Conservation (phyloP, 2,797 vertebrate genomes). For the Parotocinclus haroldoi region DNA sequence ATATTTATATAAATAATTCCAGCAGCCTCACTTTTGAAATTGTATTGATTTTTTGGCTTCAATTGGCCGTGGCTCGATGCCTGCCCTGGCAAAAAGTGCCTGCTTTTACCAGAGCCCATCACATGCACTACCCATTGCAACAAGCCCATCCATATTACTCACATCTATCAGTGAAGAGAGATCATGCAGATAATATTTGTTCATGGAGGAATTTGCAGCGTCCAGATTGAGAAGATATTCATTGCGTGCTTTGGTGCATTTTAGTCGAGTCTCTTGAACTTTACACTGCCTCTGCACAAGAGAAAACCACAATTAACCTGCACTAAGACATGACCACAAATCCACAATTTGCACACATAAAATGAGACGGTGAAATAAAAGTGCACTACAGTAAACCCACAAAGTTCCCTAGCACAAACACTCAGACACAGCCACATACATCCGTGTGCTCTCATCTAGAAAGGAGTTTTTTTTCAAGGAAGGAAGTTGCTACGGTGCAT, state of each 20-base stretch:
- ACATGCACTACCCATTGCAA: too few relatives aligned
- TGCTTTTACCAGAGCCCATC: too few relatives aligned
- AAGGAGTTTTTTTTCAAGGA: slow-evolving; percentile 11
- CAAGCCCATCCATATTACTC: slow-evolving; percentile 51
- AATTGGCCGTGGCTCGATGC: too few relatives aligned
- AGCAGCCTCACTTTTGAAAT: too few relatives aligned
- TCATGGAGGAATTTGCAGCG: slow-evolving; percentile 79
- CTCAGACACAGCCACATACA: slow-evolving; percentile 21
- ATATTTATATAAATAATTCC: too few relatives aligned
- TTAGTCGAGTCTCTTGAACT: slow-evolving; percentile 77
- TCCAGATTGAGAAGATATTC: slow-evolving; percentile 84
- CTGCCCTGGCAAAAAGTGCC: too few relatives aligned
- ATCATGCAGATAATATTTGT: slow-evolving; percentile 81
- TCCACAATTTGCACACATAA: neutral
- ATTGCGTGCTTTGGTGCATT: slow-evolving; percentile 83
- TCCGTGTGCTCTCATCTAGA: slow-evolving; percentile 7
- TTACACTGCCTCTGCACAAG: slow-evolving; percentile 76
- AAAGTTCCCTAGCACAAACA: slow-evolving; percentile 12
- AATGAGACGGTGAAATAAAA: neutral
- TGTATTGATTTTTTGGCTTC: too few relatives aligned
- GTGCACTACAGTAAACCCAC: neutral
- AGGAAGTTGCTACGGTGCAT: slow-evolving; percentile 13
- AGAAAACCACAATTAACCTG: neutral
- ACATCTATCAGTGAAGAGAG: slow-evolving; percentile 79
- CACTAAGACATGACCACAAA: neutral